A percentile compares a stretch with the other conserved stretches of the same genome.
These are phyloP conservation scores for Paedocypris micromegethes DNA, from an alignment of 2,797 vertebrate species.

Conservation along the genomic window DNA sequence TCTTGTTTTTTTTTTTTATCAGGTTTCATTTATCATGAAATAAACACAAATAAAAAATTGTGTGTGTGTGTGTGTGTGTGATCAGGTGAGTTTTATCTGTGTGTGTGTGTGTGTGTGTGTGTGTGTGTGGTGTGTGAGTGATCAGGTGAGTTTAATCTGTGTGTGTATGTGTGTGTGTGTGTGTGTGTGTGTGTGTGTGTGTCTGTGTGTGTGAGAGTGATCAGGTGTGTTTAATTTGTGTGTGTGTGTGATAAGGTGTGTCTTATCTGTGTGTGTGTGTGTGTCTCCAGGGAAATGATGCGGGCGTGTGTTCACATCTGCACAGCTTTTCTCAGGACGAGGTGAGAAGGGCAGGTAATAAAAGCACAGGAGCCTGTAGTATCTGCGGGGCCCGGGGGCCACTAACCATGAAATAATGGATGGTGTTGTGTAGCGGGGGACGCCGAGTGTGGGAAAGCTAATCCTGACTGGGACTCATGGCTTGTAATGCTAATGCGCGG, in stretches of 20 bases:
- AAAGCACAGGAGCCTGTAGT: slow-evolving; percentile 55
- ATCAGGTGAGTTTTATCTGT: too few relatives aligned
- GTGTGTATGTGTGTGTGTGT: too few relatives aligned
- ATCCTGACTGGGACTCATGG: slow-evolving; percentile 59
- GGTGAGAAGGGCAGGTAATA: slow-evolving; percentile 61
- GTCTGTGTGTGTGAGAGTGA: neutral
- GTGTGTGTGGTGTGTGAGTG: too few relatives aligned
- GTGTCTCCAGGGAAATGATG: slow-evolving; percentile 37
- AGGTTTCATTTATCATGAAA: too few relatives aligned
- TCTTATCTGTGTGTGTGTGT: slow-evolving; percentile 40
- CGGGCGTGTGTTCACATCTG: slow-evolving; percentile 40
- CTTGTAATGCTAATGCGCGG: slow-evolving; percentile 61
- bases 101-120: too few relatives aligned
- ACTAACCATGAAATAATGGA: slow-evolving; percentile 71
- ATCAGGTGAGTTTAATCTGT: too few relatives aligned
- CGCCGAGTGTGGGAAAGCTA: slow-evolving; percentile 74
- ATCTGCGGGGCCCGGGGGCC: slow-evolving; percentile 53
- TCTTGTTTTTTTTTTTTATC: too few relatives aligned
- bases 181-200: slow-evolving; percentile 11
- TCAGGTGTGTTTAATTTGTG: slow-evolving; percentile 31
- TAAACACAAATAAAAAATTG: too few relatives aligned
- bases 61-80: too few relatives aligned
- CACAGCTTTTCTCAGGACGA: slow-evolving; percentile 46
- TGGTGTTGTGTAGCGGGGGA: slow-evolving; percentile 60
- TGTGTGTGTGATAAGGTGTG: slow-evolving; percentile 35